Percentiles rank a stretch among this genome's conserved stretches.
Conservation (phyloP, 37 sponge, comb jelly and placozoan species). For the Diacarnus erythraeanus region DNA sequence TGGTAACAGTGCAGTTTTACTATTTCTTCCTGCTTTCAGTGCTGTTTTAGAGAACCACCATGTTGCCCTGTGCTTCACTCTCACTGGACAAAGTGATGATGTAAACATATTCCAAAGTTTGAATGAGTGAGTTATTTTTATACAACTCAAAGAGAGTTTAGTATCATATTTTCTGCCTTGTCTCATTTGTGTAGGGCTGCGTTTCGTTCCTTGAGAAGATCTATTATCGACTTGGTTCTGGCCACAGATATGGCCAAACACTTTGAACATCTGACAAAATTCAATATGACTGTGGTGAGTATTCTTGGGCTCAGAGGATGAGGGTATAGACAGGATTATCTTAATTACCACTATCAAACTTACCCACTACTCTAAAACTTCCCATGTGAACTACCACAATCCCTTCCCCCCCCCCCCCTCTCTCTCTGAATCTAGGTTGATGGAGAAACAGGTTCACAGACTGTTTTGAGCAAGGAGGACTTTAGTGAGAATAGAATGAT, state of each 20-base stretch:
- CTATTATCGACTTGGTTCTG: constrained; percentile 86
- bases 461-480: constrained; percentile 35
- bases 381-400: too few species aligned
- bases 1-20: background rate
- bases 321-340: background rate
- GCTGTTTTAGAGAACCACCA: constrained; percentile 91
- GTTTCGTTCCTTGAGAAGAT: constrained; percentile 63
- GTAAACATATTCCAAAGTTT: constrained; percentile 82
- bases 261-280: constrained; percentile 88
- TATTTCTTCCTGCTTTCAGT: constrained; percentile 28
- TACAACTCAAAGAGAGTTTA: background rate
- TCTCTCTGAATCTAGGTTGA: constrained; percentile 45
- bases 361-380: too few species aligned
- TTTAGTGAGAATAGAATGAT: constrained; percentile 29
- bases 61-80: constrained; percentile 72
- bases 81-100: constrained; percentile 48
- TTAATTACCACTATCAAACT: background rate
- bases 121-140: constrained; percentile 43
- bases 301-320: background rate
- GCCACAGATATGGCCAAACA: constrained; percentile 96
- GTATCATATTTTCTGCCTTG: background rate
- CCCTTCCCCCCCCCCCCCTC: background rate
- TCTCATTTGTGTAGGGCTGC: constrained; percentile 36
- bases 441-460: constrained; percentile 11
- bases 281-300: constrained; percentile 39